Percentiles rank a stretch among this genome's conserved stretches.
Evolutionary conservation across 2,797 vertebrate genomes (phyloP).

Genomic region (Microctenopoma stevenorrisi): DNA sequence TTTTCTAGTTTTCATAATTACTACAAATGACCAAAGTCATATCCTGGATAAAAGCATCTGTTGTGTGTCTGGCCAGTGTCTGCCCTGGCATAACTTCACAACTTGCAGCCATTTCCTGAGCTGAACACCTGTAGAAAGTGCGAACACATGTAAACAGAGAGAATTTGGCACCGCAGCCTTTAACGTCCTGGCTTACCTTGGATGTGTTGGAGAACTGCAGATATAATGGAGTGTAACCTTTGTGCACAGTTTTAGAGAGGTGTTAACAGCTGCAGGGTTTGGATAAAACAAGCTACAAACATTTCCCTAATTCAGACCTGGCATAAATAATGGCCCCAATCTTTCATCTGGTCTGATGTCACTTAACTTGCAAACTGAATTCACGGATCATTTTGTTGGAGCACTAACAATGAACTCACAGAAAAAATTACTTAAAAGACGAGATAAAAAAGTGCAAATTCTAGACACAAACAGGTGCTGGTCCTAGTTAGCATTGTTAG

Average conservation of each 20-base stretch:
- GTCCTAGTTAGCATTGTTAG: slow-evolving; percentile 16
- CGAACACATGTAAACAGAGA: slow-evolving; percentile 42
- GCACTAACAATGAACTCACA: slow-evolving; percentile 26
- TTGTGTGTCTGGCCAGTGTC: slow-evolving; percentile 1
- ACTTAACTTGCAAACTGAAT: slow-evolving; percentile 43
- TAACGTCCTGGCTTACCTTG: slow-evolving; percentile 17
- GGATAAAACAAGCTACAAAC: slow-evolving; percentile 70
- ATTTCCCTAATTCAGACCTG: slow-evolving; percentile 58
- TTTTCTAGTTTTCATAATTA: slow-evolving; percentile 52
- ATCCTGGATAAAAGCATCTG: slow-evolving; percentile 3
- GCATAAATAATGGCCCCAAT: slow-evolving; percentile 23
- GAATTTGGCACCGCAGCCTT: slow-evolving; percentile 27
- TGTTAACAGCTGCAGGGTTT: slow-evolving; percentile 68
- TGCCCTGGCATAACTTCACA: slow-evolving; percentile 15
- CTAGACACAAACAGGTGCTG: slow-evolving; percentile 44
- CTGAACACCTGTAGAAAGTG: slow-evolving; percentile 62
- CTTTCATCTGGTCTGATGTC: slow-evolving; percentile 26
- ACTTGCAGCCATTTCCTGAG: slow-evolving; percentile 23
- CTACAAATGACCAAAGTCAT: slow-evolving; percentile 31
- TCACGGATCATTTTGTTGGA: slow-evolving; percentile 28
- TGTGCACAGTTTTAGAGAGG: slow-evolving; percentile 70
- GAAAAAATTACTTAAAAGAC: slow-evolving; percentile 38
- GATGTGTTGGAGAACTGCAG: slow-evolving; percentile 42
- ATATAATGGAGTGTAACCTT: slow-evolving; percentile 67
- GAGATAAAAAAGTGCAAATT: slow-evolving; percentile 54